Conservation (phyloP, 2,113 vertebrate species). For the Saccopteryx leptura region DNA sequence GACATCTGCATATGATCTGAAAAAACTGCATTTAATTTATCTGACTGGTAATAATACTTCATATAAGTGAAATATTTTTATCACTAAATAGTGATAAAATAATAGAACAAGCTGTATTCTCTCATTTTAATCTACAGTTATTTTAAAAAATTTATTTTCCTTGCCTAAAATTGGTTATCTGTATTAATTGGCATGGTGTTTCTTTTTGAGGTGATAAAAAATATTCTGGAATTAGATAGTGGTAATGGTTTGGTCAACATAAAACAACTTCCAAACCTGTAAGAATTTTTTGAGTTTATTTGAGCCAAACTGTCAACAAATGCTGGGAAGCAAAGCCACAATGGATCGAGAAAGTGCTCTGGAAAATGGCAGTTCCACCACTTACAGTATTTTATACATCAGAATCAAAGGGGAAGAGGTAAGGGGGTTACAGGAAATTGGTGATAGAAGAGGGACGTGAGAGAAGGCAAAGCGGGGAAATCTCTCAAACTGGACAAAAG, state of each 20-base stretch:
- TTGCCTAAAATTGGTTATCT: neutral
- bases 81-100: neutral
- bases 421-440: too few species aligned
- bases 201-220: constrained; percentile 6
- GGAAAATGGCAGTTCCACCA: too few species aligned
- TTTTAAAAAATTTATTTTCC: neutral
- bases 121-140: neutral
- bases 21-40: neutral
- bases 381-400: too few species aligned
- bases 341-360: too few species aligned
- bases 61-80: neutral
- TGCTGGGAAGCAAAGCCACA: too few species aligned
- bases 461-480: too few species aligned
- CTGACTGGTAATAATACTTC: neutral
- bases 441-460: too few species aligned
- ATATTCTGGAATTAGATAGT: neutral
- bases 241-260: neutral
- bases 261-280: too few species aligned
- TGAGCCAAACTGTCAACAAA: too few species aligned
- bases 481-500: too few species aligned
- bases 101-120: neutral
- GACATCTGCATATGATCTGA: neutral
- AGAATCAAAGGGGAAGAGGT: too few species aligned
- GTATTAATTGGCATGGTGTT: neutral
- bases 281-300: too few species aligned